phyloP scores from a whole-genome alignment of 2,888 invertebrate species.

The Dasysyrphus tricinctus region DNA sequence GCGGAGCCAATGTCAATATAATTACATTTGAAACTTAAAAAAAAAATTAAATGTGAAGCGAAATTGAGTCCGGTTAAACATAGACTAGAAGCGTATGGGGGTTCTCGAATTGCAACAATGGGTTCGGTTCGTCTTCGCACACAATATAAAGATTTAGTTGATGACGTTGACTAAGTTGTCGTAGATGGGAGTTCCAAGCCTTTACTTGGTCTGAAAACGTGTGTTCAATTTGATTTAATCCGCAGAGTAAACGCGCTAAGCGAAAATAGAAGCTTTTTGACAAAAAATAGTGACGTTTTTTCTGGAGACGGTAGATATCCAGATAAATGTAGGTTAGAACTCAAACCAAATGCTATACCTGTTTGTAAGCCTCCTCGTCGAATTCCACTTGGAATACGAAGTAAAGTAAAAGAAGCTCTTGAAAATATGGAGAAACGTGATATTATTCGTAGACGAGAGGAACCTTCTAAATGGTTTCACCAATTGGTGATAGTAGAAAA shows the following conservation, averaged over 20 bases:
- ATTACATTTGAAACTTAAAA: background rate
- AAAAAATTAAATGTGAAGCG: conserved; percentile 20
- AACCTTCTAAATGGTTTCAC: conserved; percentile 44
- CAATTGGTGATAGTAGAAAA: conserved; percentile 66
- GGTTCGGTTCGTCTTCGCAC: conserved; percentile 14
- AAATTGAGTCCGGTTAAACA: conserved; percentile 20
- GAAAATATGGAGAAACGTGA: conserved; percentile 60
- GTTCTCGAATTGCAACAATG: conserved; percentile 22
- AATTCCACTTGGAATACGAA: conserved; percentile 37
- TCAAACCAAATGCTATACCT: conserved; percentile 25
- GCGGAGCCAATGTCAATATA: conserved; percentile 24
- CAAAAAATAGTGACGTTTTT: conserved; percentile 39
- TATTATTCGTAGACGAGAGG: conserved; percentile 59
- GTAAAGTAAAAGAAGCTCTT: conserved; percentile 40
- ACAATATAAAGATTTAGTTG: conserved; percentile 25
- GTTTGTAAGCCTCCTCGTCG: conserved; percentile 42
- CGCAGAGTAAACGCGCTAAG: conserved; percentile 12
- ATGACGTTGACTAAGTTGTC: conserved; percentile 34
- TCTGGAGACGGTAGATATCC: conserved; percentile 44
- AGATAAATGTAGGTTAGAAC: conserved; percentile 27
- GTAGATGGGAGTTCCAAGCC: conserved; percentile 24
- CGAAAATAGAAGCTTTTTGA: conserved; percentile 5
- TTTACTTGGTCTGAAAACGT: conserved; percentile 30
- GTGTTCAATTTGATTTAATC: conserved; percentile 28
- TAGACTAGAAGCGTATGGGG: conserved; percentile 26